Evolutionary conservation across 1,140 invertebrate genomes (phyloP), one percentile per base, ranked within the genome.

Genomic region (Andricus grossulariae): DNA sequence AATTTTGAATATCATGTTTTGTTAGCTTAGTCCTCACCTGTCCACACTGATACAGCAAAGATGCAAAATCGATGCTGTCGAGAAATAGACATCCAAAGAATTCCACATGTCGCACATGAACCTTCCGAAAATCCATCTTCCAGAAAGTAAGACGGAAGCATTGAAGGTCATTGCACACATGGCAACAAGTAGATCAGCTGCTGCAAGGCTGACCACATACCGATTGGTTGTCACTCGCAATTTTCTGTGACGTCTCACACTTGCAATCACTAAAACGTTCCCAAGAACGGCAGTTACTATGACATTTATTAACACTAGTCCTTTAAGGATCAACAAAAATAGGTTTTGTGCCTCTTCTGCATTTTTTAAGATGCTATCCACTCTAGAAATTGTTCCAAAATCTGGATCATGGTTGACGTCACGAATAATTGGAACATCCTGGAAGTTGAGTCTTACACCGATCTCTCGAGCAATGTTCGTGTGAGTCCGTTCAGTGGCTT

Each of bases 151-250:
- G 10, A 97, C 94, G 84, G 95, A 96, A 21, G 97, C 97, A 91
- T 98, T 99, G 91, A 99, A 99, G n/a, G 96, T 97, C 98, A 97
- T 98, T 45, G 96, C 97, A 85, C 97, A 96, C 21, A 98, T 91
- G 6, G 97, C 97, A 11, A 99, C 98, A 21, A 98, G 91, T 88
- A 98, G 95, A 88, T 99, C 98, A 7, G 98, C 97, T 82, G 97
- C 95, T 0, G 98, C 97, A 21, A 99, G 91, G 50, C 97, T 98
- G 39, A 98, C 97, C 72, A 99, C 97, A 91, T 98, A 99, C 86
- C 97, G 97, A 91, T 99, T 99, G 50, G 97, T 99, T 79, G 97
- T 96, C 73, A 97, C 95, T 4, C 89, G 94, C 60, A 98, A 93
- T 91, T 97, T 97, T 82, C 96, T 93, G 92, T 94, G 95, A 60